Evolutionary conservation across 2,888 invertebrate species (phyloP).

Genomic region (Eretmocerus hayati): DNA sequence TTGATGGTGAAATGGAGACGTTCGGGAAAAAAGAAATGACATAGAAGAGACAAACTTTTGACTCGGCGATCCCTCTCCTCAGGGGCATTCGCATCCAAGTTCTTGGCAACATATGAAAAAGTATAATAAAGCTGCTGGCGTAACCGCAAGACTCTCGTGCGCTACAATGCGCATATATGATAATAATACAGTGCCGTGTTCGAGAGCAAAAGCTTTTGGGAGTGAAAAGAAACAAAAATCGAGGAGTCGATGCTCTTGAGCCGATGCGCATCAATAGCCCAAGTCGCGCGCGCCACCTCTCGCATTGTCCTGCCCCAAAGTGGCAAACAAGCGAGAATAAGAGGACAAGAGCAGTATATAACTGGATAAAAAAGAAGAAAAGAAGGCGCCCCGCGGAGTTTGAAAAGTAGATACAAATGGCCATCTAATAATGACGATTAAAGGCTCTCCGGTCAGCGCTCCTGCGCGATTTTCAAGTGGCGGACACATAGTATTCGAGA

Average conservation of each 20-base stretch:
- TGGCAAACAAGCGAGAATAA: not conserved
- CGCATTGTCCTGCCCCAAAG: not conserved
- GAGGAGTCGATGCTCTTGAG: too few relatives aligned
- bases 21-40: not conserved
- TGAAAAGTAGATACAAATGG: not conserved
- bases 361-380: conserved; percentile 1
- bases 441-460: not conserved
- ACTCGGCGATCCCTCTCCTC: not conserved
- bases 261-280: too few relatives aligned
- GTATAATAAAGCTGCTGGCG: too few relatives aligned
- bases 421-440: conserved; percentile 14
- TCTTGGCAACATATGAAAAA: too few relatives aligned
- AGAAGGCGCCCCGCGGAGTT: not conserved
- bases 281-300: not conserved
- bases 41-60: not conserved
- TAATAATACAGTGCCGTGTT: too few relatives aligned
- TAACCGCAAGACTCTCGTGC: too few relatives aligned
- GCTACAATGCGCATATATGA: not conserved
- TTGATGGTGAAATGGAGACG: not conserved
- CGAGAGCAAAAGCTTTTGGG: too few relatives aligned
- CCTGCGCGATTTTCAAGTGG: too few relatives aligned
- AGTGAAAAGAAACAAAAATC: too few relatives aligned
- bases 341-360: not conserved
- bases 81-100: too few relatives aligned
- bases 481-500: too few relatives aligned